These are phyloP conservation scores for Oryzias melastigma DNA, from an alignment of 2,113 vertebrate genomes.

Conservation along the genomic window DNA sequence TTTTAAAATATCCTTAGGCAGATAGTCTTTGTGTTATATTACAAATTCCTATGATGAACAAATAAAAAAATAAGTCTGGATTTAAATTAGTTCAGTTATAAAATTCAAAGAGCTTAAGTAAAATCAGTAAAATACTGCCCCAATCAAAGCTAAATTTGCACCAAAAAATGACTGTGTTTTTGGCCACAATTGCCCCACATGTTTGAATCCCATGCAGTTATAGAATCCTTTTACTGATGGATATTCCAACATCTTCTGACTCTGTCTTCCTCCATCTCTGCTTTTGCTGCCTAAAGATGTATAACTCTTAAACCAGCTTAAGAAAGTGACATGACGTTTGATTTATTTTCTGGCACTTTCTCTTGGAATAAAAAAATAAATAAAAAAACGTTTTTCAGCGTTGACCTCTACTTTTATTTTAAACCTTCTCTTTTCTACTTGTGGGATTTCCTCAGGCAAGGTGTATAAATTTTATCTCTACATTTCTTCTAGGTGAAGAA, in stretches of 20 bases:
- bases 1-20: no score
- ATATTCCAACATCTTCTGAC: constrained; percentile 1
- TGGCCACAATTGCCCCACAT: no score
- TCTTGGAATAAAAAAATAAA: background rate
- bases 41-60: no score
- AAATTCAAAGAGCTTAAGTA: background rate
- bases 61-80: no score
- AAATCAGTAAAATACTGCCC: background rate
- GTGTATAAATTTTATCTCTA: constrained; percentile 61
- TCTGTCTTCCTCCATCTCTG: background rate
- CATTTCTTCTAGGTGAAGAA: constrained; percentile 61
- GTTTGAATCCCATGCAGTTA: no score
- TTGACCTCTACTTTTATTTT: constrained; percentile 54
- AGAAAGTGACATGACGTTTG: constrained; percentile 14
- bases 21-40: no score
- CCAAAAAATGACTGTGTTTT: no score
- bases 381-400: constrained; percentile 11
- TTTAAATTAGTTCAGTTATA: background rate
- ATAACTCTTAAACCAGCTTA: constrained; percentile 13
- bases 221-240: no score
- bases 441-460: constrained; percentile 60
- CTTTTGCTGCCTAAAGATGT: constrained; percentile 27
- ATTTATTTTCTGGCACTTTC: constrained; percentile 36
- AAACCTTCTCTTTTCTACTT: constrained; percentile 44
- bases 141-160: no score